A percentile compares a stretch with the other conserved stretches of the same genome.
phyloP scores from a whole-genome alignment of 2,113 vertebrate species.

The Gambusia affinis region DNA sequence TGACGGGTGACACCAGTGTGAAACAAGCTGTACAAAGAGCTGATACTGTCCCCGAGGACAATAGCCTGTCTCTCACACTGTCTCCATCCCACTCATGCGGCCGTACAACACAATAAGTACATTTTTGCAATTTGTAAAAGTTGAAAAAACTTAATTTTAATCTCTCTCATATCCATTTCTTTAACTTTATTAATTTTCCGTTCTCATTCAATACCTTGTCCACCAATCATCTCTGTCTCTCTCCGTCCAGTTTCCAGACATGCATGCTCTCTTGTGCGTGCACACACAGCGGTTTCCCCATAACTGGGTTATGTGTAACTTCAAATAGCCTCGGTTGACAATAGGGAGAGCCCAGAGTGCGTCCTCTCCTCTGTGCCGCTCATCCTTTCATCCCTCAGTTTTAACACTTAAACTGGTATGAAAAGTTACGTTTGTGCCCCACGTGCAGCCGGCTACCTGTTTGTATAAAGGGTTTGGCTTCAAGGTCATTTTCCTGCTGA shows the following conservation, averaged over 20 bases:
- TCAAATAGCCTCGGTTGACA: conserved; percentile 76
- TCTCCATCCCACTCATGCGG: conserved; percentile 31
- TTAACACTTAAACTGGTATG: conserved; percentile 21
- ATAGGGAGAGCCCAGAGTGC: conserved; percentile 72
- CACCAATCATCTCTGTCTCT: conserved; percentile 55
- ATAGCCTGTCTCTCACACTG: conserved; percentile 48
- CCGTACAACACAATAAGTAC: conserved; percentile 19
- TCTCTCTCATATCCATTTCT: conserved; percentile 24
- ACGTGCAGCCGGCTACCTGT: conserved; percentile 47
- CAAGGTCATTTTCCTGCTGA: conserved; percentile 64
- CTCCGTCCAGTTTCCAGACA: conserved; percentile 34
- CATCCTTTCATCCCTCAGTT: conserved; percentile 20
- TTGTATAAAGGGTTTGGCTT: conserved; percentile 10
- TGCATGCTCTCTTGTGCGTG: conserved; percentile 38
- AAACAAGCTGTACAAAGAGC: conserved; percentile 62
- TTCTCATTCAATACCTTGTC: conserved; percentile 49
- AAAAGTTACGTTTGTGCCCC: conserved; percentile 7
- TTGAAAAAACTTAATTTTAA: neutral
- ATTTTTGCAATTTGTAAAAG: conserved; percentile 28
- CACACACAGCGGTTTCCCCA: conserved; percentile 45
- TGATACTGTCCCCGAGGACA: conserved; percentile 56
- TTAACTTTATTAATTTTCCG: conserved; percentile 29
- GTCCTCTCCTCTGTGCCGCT: conserved; percentile 47
- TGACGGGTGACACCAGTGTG: conserved; percentile 62
- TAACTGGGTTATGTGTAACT: conserved; percentile 78